Conservation (phyloP, 2,797 vertebrate species). For the Lacerta agilis region DNA sequence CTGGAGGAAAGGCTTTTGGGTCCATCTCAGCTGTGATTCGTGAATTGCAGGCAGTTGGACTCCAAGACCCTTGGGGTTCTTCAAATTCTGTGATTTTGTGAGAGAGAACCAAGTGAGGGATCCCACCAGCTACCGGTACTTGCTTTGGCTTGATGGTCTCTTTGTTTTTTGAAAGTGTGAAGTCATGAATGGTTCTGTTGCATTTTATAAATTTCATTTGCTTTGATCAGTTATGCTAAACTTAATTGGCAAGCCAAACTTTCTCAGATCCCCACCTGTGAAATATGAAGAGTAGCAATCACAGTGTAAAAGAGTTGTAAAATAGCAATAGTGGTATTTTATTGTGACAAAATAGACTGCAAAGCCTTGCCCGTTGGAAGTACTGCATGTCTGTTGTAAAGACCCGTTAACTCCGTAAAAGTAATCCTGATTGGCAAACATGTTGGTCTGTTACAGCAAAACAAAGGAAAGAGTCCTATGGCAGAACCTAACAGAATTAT, state of each 20-base stretch:
- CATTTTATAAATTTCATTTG: not conserved
- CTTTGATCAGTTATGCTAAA: not conserved
- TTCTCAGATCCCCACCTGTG: not conserved
- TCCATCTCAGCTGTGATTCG: too few species aligned
- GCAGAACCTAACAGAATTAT: not conserved
- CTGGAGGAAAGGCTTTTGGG: too few species aligned
- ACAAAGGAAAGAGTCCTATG: not conserved
- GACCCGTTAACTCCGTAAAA: not conserved
- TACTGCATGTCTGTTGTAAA: not conserved
- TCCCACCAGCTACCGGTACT: not conserved
- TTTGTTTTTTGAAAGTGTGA: not conserved
- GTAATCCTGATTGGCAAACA: too few species aligned
- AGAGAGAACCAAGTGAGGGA: too few species aligned
- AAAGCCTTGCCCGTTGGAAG: not conserved
- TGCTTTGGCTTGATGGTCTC: not conserved
- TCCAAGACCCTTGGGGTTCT: too few species aligned
- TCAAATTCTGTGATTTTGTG: too few species aligned
- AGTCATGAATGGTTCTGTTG: not conserved
- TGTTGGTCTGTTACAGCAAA: not conserved
- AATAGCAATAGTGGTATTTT: not conserved
- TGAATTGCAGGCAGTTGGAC: too few species aligned
- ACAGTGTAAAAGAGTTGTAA: not conserved
- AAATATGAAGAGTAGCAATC: not conserved
- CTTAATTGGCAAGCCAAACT: not conserved
- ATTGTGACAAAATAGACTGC: not conserved